Evolutionary conservation across 53 echinoderm and acorn worm genomes (phyloP).

Genomic region (Crossaster papposus): DNA sequence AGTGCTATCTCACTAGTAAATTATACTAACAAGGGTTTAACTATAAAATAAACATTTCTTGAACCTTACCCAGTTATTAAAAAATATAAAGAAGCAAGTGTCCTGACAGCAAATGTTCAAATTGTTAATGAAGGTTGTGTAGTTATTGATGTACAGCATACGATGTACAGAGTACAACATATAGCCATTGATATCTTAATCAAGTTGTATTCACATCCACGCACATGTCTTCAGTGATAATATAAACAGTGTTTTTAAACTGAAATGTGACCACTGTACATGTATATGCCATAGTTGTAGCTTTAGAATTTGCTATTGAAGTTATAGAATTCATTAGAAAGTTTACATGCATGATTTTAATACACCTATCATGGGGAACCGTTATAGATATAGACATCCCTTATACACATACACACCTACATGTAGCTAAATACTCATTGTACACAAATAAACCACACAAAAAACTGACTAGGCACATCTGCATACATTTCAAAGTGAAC

Average conservation of each 20-base stretch:
- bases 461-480: no score
- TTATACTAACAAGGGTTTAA: no score
- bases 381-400: background rate
- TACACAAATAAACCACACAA: no score
- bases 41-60: no score
- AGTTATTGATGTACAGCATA: background rate
- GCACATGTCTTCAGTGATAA: slow-evolving; percentile 10
- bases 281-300: background rate
- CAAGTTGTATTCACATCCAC: slow-evolving; percentile 5
- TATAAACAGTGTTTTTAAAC: background rate
- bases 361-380: no score
- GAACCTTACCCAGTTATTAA: no score
- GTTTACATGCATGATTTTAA: background rate
- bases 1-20: no score
- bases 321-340: background rate
- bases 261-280: background rate
- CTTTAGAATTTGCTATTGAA: background rate
- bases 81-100: no score
- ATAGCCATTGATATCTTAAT: background rate
- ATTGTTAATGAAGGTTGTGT: background rate
- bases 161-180: background rate
- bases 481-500: no score
- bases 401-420: background rate
- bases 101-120: background rate
- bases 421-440: background rate